A percentile compares a stretch with the other conserved stretches of the same genome.
phyloP scores from a whole-genome alignment of 2,113 vertebrate species.

The Myrmecophaga tridactyla region DNA sequence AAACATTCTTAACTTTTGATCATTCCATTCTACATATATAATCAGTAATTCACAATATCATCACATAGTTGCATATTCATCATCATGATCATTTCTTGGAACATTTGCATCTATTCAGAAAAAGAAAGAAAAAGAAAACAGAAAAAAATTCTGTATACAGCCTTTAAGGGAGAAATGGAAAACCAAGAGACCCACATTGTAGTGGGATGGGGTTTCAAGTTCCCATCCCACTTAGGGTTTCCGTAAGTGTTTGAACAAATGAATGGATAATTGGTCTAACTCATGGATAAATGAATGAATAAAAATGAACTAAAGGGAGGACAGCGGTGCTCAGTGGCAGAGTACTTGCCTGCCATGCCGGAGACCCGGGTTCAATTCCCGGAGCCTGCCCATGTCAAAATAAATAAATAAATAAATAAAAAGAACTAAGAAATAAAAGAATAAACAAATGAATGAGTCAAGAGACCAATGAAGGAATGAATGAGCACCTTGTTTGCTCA shows the following conservation, averaged over 20 bases:
- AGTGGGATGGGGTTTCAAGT: not conserved
- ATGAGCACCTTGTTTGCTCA: not conserved
- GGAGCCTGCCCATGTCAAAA: too few relatives aligned
- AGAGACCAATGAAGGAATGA: not conserved
- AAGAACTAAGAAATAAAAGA: not conserved
- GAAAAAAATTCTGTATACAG: too few relatives aligned
- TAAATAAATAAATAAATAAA: not conserved
- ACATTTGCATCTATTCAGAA: too few relatives aligned
- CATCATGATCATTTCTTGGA: too few relatives aligned
- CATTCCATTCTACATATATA: too few relatives aligned
- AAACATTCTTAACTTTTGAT: too few relatives aligned
- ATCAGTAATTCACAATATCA: too few relatives aligned
- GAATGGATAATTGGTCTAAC: not conserved
- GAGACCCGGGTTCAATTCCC: too few relatives aligned
- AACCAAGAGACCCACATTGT: accelerated
- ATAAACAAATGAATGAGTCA: not conserved
- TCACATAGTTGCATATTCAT: too few relatives aligned
- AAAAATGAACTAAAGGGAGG: not conserved
- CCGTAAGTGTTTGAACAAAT: not conserved
- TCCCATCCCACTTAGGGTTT: not conserved
- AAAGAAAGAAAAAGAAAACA: too few relatives aligned
- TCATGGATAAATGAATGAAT: not conserved
- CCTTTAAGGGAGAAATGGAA: not conserved
- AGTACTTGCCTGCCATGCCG: too few relatives aligned
- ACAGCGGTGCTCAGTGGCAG: too few relatives aligned